A percentile compares a stretch with the other conserved stretches of the same genome.
Evolutionary conservation across 2,888 invertebrate genomes (phyloP).

Genomic region (Ormia ochracea): DNA sequence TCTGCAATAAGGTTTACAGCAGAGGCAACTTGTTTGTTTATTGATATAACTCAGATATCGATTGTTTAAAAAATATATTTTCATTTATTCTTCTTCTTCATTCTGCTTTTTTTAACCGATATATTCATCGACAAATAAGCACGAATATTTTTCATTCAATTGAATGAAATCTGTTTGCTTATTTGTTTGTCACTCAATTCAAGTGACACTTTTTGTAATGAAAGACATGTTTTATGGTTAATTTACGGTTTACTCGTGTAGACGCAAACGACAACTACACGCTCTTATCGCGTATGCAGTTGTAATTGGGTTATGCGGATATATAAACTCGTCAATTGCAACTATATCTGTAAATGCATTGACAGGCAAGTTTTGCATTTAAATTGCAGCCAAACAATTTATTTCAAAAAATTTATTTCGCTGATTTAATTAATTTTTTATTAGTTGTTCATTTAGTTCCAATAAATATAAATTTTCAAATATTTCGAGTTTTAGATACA

Average conservation of each 20-base stretch:
- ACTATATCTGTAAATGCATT: not conserved
- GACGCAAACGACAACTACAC: not conserved
- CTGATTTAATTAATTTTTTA: no score
- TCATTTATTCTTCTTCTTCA: no score
- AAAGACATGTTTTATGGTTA: slow-evolving; percentile 48
- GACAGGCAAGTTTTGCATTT: no score
- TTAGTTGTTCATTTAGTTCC: no score
- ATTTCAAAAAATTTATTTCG: no score
- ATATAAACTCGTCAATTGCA: not conserved
- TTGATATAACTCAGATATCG: no score
- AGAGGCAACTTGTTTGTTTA: no score
- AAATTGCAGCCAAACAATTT: no score
- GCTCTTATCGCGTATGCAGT: no score
- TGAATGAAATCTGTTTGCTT: not conserved
- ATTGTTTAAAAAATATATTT: not conserved
- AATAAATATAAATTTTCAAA: no score
- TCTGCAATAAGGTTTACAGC: no score
- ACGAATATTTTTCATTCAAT: not conserved
- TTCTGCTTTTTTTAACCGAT: not conserved
- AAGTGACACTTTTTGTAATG: slow-evolving; percentile 34
- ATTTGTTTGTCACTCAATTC: not conserved
- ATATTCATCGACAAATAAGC: not conserved
- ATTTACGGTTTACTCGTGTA: slow-evolving; percentile 44
- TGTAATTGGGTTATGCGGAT: not conserved
- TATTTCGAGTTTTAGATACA: no score